A percentile compares a stretch with the other conserved stretches of the same genome.
Conservation (phyloP, 1,140 invertebrate species). For the Pararge aegeria region DNA sequence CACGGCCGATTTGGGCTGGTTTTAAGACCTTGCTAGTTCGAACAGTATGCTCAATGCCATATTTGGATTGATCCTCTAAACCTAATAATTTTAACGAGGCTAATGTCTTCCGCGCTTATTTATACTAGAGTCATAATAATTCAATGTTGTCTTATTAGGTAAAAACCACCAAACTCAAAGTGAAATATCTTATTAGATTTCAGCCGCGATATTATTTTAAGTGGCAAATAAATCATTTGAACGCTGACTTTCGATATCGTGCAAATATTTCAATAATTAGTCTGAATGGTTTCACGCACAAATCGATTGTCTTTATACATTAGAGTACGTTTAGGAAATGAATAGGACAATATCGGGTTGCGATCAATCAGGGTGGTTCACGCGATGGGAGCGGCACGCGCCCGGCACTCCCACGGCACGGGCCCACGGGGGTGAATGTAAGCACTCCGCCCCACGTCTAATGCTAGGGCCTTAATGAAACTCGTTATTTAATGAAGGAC, state of each 20-base stretch:
- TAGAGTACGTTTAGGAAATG: conserved; percentile 46
- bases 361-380: conserved; percentile 61
- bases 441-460: conserved; percentile 40
- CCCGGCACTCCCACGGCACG: conserved; percentile 68
- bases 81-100: too few relatives aligned
- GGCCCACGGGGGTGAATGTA: conserved; percentile 45
- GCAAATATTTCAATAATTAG: conserved; percentile 37
- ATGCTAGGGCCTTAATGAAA: conserved; percentile 47
- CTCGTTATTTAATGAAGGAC: conserved; percentile 19
- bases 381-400: conserved; percentile 73
- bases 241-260: conserved; percentile 9
- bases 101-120: too few relatives aligned
- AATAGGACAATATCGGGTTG: conserved; percentile 41
- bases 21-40: too few relatives aligned
- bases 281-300: conserved; percentile 28
- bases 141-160: too few relatives aligned
- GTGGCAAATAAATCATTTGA: background rate
- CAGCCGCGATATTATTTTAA: background rate
- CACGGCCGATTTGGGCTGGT: too few relatives aligned
- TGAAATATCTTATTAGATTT: too few relatives aligned
- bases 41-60: too few relatives aligned
- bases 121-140: too few relatives aligned
- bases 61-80: too few relatives aligned
- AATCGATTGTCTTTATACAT: conserved; percentile 37
- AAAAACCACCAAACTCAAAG: too few relatives aligned